Base-by-base conservation (phyloP, 2,113 vertebrate genomes). In the Sebastes fasciatus region DNA sequence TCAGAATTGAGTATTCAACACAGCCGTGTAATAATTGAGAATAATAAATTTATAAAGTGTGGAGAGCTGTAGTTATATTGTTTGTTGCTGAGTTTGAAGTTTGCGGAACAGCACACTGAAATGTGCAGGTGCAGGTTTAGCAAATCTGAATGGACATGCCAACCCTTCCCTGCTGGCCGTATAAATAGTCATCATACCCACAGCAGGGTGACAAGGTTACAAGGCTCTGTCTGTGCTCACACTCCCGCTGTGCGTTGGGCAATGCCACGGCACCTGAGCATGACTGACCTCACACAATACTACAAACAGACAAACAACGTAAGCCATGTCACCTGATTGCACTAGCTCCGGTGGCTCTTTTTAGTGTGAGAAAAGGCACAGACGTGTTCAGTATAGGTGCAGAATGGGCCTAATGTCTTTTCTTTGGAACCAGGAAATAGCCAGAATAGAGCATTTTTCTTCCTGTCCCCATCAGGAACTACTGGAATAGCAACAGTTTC, bases 261-360 rank as follows among this genome's bases (percentile, higher is more conserved):
- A 46, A 49, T 23, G 26, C 74, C 26, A 58, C 7, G 8, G 42
- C 21, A 54, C 54, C 51, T 11, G 4, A 66, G 52, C 34, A 8
- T 61, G n/a, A 82, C 14, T 69, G 17, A 83, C 81, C 43, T 67
- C 79, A 81, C 21, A 78, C 71, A 79, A 66, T 17, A 21, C 40
- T 17, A 76, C 14, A 49, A 64, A 21, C 16, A 62, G 23, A 60
- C 13, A 57, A 73, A 74, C 70, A 74, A n/a, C 17, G 19, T 57
- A 60, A 71, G 19, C n/a, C 54, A 57, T 57, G n/a, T 57, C 46
- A 65, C 43, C 16, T 19, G 74, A 78, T 74, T 74, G 48, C 70
- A 67, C 3, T 21, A 5, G 11, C 10, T 67, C 6, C 3, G 64
- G 51, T 51, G 48, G 43, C 17, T 80, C 8, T 68, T 74, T 26